phyloP scores from a whole-genome alignment of 2,888 invertebrate genomes.

The Dynastes maya region DNA sequence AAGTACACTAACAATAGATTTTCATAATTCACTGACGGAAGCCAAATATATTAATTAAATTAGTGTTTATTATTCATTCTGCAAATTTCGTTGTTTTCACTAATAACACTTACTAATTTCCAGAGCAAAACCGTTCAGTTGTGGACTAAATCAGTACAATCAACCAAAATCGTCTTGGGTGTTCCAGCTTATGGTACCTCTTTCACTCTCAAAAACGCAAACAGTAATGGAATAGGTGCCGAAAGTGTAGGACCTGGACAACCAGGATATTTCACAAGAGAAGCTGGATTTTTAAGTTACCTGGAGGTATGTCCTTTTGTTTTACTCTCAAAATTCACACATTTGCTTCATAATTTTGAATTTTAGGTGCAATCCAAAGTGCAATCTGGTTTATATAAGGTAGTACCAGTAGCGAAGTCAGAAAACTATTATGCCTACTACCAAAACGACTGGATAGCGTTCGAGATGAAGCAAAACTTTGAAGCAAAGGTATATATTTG shows the following conservation, averaged over 20 bases:
- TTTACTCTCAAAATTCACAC: background rate
- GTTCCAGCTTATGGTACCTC: slow-evolving; percentile 58
- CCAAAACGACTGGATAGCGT: slow-evolving; percentile 62
- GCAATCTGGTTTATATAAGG: slow-evolving; percentile 13
- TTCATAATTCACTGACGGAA: too few species aligned
- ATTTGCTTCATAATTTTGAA: background rate
- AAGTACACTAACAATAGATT: too few species aligned
- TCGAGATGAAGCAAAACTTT: slow-evolving; percentile 59
- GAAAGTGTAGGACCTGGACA: background rate
- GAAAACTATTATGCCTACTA: slow-evolving; percentile 61
- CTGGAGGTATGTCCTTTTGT: slow-evolving; percentile 54
- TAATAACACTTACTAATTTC: slow-evolving; percentile 25
- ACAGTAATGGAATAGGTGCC: slow-evolving; percentile 53
- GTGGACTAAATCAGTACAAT: slow-evolving; percentile 64
- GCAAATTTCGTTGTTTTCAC: too few species aligned
- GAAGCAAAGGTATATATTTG: slow-evolving; percentile 57
- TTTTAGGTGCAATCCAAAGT: slow-evolving; percentile 35
- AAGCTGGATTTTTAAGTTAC: slow-evolving; percentile 58
- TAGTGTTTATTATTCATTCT: too few species aligned
- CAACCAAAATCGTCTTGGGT: slow-evolving; percentile 57
- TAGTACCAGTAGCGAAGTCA: slow-evolving; percentile 52
- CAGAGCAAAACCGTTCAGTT: slow-evolving; percentile 67
- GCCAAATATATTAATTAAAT: too few species aligned
- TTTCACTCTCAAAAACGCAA: slow-evolving; percentile 52
- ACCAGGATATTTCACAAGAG: slow-evolving; percentile 53